A percentile compares a stretch with the other conserved stretches of the same genome.
These are phyloP conservation scores for Nettapus auritus DNA, from an alignment of 2,113 vertebrate genomes.

Conservation along the genomic window DNA sequence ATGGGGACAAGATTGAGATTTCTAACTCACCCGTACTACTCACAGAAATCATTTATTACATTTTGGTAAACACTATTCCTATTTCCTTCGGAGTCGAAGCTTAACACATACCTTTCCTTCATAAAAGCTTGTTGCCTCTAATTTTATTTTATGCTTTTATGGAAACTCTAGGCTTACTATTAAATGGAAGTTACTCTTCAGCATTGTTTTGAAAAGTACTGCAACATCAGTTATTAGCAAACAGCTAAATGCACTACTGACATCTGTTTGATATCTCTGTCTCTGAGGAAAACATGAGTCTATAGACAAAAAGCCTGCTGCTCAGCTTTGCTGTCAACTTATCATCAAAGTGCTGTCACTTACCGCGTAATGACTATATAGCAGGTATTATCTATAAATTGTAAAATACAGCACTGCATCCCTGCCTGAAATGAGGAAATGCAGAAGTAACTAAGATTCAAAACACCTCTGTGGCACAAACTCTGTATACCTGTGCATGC, in stretches of 20 bases:
- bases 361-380: fast-evolving
- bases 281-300: neutral
- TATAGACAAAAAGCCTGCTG: neutral
- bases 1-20: neutral
- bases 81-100: neutral
- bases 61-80: neutral
- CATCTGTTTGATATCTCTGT: neutral
- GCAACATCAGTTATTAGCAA: neutral
- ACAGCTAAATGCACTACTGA: neutral
- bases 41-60: neutral
- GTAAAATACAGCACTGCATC: neutral
- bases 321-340: constrained; percentile 13
- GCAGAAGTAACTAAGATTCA: neutral
- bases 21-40: neutral
- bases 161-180: neutral
- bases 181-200: neutral
- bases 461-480: neutral
- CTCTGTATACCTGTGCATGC: neutral
- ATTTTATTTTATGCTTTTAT: neutral
- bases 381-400: neutral
- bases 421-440: neutral
- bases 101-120: neutral
- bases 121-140: neutral
- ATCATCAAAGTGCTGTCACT: neutral
- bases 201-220: neutral